These are phyloP conservation scores for Callosobruchus maculatus DNA, from an alignment of 2,888 invertebrate species.

Conservation along the genomic window DNA sequence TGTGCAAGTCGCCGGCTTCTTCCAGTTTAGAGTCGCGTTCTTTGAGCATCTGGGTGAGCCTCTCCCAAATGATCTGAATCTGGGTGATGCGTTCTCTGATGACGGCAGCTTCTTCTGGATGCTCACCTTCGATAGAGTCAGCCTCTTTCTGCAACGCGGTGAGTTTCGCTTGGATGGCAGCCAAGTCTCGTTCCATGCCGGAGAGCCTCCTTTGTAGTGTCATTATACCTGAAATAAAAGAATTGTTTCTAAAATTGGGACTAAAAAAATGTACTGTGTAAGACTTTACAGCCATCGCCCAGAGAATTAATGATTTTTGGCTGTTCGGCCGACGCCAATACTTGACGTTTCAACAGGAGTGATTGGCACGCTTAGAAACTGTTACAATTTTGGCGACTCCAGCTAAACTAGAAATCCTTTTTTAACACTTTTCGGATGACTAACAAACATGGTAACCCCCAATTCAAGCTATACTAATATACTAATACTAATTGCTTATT, in stretches of 20 bases:
- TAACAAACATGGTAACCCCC: no score
- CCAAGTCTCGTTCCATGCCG: constrained; percentile 95
- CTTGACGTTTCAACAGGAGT: no score
- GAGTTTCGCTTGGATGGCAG: constrained; percentile 96
- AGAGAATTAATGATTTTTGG: no score
- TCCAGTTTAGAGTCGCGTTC: constrained; percentile 97
- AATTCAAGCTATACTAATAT: no score
- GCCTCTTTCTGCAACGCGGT: constrained; percentile 93
- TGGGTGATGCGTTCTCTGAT: constrained; percentile 87
- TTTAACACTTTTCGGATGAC: no score
- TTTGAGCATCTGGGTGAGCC: constrained; percentile 90
- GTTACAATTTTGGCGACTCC: no score
- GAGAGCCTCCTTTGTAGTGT: constrained; percentile 92
- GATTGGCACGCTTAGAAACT: no score
- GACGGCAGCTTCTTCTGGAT: constrained; percentile 89
- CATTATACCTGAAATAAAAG: constrained; percentile 73
- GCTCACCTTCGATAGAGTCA: constrained; percentile 83
- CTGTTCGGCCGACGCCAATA: no score
- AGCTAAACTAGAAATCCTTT: no score
- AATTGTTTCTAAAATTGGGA: not conserved
- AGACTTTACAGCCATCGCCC: no score
- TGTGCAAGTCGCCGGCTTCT: constrained; percentile 97
- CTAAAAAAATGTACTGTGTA: no score
- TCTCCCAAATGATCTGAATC: constrained; percentile 90
- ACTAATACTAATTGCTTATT: no score